Percentiles rank a stretch among this genome's conserved stretches.
phyloP scores from a whole-genome alignment of 2,113 vertebrate species.

The Phyllopteryx taeniolatus region DNA sequence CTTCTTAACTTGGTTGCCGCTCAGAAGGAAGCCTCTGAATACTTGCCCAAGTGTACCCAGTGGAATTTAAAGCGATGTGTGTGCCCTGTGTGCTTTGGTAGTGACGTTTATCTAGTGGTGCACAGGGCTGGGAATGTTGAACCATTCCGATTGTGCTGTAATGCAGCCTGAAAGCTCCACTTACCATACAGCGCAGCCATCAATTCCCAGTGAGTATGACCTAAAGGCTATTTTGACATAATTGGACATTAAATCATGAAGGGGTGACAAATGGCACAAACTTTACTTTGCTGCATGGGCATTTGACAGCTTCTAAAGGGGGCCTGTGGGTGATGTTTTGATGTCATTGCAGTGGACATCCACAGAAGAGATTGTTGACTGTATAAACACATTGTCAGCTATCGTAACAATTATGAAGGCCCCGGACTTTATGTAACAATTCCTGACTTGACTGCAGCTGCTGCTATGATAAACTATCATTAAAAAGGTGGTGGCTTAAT shows the following conservation, averaged over 20 bases:
- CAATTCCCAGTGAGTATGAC: slow-evolving; percentile 54
- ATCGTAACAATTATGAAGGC: slow-evolving; percentile 6
- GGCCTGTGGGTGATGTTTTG: slow-evolving; percentile 32
- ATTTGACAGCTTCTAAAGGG: slow-evolving; percentile 51
- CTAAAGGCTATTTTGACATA: slow-evolving; percentile 66
- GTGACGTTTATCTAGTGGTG: slow-evolving; percentile 45
- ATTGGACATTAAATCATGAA: slow-evolving; percentile 68
- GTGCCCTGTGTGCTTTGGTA: slow-evolving; percentile 15
- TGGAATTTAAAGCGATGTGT: slow-evolving; percentile 45
- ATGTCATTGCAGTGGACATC: slow-evolving; percentile 29
- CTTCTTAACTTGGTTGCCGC: slow-evolving; percentile 41
- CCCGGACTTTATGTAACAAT: slow-evolving; percentile 1
- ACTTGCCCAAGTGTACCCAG: slow-evolving; percentile 25
- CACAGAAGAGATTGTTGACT: slow-evolving; percentile 14
- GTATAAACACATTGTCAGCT: slow-evolving; percentile 12
- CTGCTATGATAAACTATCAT: not conserved
- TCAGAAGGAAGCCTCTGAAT: slow-evolving; percentile 30
- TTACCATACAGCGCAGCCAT: slow-evolving; percentile 49
- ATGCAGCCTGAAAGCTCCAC: slow-evolving; percentile 55
- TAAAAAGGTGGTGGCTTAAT: not conserved
- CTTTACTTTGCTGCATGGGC: slow-evolving; percentile 42
- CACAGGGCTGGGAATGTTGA: slow-evolving; percentile 35
- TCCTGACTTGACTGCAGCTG: not conserved
- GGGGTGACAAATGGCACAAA: slow-evolving; percentile 56
- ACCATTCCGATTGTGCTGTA: slow-evolving; percentile 53